Evolutionary conservation across 1,140 invertebrate species (phyloP), one percentile per base, ranked within the genome.

Genomic region (Meloidogyne chitwoodi): DNA sequence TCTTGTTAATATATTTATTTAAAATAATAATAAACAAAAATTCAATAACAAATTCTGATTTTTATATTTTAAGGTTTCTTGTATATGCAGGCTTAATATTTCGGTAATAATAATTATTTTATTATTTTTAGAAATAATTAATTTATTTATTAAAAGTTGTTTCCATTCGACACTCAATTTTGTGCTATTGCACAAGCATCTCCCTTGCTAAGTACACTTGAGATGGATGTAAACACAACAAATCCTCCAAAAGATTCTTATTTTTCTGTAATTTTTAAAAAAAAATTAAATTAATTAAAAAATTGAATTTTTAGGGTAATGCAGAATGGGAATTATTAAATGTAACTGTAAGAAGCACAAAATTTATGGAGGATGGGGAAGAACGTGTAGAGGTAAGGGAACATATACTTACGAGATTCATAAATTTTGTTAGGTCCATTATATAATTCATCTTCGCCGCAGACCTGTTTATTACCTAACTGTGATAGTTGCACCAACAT

Each of bases 321-420:
- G 85, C 84, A 4, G 84, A 85, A 74, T 85, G 84, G 84, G 68
- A 83, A 68, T 31, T 84, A 16, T 74, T 87, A 48, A 85, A 87
- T 73, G 85, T 85, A 6, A 81, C 82, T 19, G 85, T 87, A 12
- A 62, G 83, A 26, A 66, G 84, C 44, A 85, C 83, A 79, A 76
- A 75, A 26, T 85, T 85, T 64, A 65, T 77, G 63, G 84, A 85
- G 69, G 81, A 83, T 14, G 80, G 80, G 22, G 79, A 85, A 68
- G 74, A 77, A 26, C 62, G 83, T 29, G 77, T 69, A 34, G 80
- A 83, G 69, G 73, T 75, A 29, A 56, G 16, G 68, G 38, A n/a
- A 65, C 24, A 38, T 19, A 22, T 69, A n/a, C 5, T n/a, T 27
- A 48, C 4, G 4, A 27, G 34, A 24, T 38, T 22, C 8, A 24